Evolutionary conservation across 2,797 vertebrate genomes (phyloP), one percentile per base, ranked within the genome.

Genomic region (Thalassophryne amazonica): DNA sequence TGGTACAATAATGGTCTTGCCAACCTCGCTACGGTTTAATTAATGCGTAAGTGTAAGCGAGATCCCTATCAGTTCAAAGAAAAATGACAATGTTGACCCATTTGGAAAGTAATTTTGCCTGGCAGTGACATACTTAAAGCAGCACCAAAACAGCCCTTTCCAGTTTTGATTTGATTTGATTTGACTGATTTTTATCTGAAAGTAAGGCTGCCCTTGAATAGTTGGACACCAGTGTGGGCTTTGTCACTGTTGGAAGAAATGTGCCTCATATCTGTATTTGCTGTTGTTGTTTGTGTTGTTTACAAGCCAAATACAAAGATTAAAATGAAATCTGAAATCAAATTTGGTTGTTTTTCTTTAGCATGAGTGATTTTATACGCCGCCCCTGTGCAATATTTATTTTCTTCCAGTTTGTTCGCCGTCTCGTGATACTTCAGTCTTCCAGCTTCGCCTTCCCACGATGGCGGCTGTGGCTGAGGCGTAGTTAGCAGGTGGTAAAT

Each of bases 141-240:
- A 47, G 32, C n/a, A n/a, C 25, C 34, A 21, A 49, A 66, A 59
- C 25, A 59, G 53, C 46, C 65, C 24, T 40, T 23, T 60, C 32
- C 42, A 77, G 73, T 76, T 5, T 46, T 36, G 56, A 70, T 69
- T 73, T 28, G 21, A 49, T 49, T 60, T 53, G 45, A 54, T 72
- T 4, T 29, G 40, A n/a, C n/a, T n/a, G n/a, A n/a, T n/a, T n/a
- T n/a, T 73, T 76, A 75, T 83, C 69, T 78, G 72, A 84, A 71
- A 45, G 41, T 33, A 56, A 52, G 9, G 9, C 22, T 18, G 36
- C 29, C 48, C 14, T 13, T 52, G 48, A 60, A 64, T 45, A 59
- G 13, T 25, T 10, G 41, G 49, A 51, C 51, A 49, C 20, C 18
- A 5, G 35, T 48, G n/a, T 16, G 16, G 13, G 45, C 43, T 43